These are phyloP conservation scores for Ditylenchus dipsaci DNA, from an alignment of 1,140 invertebrate species.

Conservation along the genomic window DNA sequence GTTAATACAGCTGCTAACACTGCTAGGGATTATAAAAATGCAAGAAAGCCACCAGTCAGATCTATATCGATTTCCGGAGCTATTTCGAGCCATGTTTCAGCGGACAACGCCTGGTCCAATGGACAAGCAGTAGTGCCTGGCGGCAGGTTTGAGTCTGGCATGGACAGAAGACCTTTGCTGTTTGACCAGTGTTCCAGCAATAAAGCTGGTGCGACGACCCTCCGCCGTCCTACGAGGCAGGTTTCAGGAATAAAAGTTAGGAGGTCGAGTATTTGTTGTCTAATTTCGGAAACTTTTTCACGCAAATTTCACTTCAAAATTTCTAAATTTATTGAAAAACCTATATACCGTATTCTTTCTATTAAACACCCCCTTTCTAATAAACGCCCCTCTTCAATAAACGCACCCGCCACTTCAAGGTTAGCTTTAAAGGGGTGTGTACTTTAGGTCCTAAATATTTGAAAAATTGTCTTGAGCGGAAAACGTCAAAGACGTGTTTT, in stretches of 20 bases:
- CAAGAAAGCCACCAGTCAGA: background rate
- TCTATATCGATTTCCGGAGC: slow-evolving; percentile 2
- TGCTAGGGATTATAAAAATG: background rate
- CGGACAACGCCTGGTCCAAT: slow-evolving; percentile 2
- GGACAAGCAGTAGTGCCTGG: background rate
- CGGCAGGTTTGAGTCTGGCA: background rate
- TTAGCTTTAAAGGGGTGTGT: no score
- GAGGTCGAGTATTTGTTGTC: no score
- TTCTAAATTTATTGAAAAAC: no score
- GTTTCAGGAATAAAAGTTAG: slow-evolving; percentile 6
- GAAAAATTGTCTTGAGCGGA: no score
- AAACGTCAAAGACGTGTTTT: no score
- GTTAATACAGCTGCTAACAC: background rate
- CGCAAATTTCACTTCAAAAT: no score
- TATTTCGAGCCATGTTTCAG: background rate
- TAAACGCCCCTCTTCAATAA: no score
- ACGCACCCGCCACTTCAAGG: no score
- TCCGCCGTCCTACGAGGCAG: slow-evolving; percentile 55
- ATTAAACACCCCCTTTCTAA: no score
- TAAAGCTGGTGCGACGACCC: slow-evolving; percentile 40
- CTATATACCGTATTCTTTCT: no score
- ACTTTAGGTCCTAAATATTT: no score
- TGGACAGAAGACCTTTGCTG: slow-evolving; percentile 11
- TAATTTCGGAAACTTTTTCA: no score
- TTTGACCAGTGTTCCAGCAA: slow-evolving; percentile 4